Evolutionary conservation across 2,797 vertebrate genomes (phyloP).

Genomic region (Propithecus perrieri): DNA sequence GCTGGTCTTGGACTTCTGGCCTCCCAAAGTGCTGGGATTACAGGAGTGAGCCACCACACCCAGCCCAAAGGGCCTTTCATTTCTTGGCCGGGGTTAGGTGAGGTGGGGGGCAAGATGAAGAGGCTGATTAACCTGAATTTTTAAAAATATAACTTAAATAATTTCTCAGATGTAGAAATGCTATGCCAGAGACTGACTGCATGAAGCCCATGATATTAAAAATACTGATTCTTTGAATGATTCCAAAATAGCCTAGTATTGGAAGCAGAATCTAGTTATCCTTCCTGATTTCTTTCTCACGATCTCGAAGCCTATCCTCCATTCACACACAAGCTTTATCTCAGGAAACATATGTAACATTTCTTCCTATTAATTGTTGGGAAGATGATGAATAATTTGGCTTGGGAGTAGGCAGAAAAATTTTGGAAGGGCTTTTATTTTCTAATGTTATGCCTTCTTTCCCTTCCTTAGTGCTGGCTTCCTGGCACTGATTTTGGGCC

Average conservation of each 20-base stretch:
- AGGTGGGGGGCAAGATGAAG: background rate
- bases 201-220: background rate
- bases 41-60: no score
- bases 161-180: background rate
- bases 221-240: background rate
- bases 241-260: background rate
- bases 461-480: background rate
- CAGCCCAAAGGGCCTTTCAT: background rate
- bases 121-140: background rate
- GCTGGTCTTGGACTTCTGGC: no score
- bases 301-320: background rate
- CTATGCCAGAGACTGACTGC: background rate
- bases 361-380: conserved; percentile 33
- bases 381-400: background rate
- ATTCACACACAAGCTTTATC: conserved; percentile 16
- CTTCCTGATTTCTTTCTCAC: background rate
- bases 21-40: no score
- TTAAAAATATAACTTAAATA: background rate
- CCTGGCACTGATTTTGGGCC: background rate
- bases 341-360: conserved; percentile 53
- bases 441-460: background rate
- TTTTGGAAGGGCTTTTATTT: conserved; percentile 24
- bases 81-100: background rate
- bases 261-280: background rate
- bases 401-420: conserved; percentile 20